Evolutionary conservation across 2,113 vertebrate genomes (phyloP).

Genomic region (Dicentrarchus labrax): DNA sequence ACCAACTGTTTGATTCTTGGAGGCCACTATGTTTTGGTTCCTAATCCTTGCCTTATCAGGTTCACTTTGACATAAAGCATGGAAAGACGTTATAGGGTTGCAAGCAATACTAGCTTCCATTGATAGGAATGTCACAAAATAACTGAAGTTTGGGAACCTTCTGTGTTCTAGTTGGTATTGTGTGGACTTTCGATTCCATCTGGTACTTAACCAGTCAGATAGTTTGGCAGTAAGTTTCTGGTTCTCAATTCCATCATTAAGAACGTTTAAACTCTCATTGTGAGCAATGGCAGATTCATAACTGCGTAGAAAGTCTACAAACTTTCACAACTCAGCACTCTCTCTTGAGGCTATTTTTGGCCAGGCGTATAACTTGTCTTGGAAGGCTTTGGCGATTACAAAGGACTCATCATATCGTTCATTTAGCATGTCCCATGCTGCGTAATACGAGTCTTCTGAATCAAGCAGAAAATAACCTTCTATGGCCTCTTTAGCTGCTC

Average conservation of each 20-base stretch:
- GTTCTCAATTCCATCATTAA: conserved; percentile 55
- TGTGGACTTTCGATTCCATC: conserved; percentile 35
- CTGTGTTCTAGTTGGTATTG: conserved; percentile 31
- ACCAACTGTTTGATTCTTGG: too few species aligned
- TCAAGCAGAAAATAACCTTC: too few species aligned
- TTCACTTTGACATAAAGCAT: conserved; percentile 38
- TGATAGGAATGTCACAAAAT: conserved; percentile 51
- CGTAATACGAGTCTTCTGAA: too few species aligned
- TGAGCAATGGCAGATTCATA: conserved; percentile 32
- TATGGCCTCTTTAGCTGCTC: too few species aligned
- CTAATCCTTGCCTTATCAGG: not conserved
- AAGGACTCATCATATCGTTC: conserved; percentile 45
- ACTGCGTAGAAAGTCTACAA: conserved; percentile 49
- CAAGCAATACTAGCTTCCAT: conserved; percentile 50
- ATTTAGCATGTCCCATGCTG: not conserved
- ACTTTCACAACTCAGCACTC: conserved; percentile 20
- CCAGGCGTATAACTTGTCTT: conserved; percentile 30
- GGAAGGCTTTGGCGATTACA: conserved; percentile 9
- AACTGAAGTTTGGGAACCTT: conserved; percentile 49
- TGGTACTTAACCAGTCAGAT: not conserved
- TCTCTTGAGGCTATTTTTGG: conserved; percentile 32
- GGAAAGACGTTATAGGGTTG: conserved; percentile 48
- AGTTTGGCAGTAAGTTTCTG: conserved; percentile 22
- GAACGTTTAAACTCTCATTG: conserved; percentile 44
- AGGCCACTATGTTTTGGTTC: too few species aligned